A percentile compares a stretch with the other conserved stretches of the same genome.
Evolutionary conservation across 2,888 invertebrate species (phyloP).

Genomic region (Nowickia ferox): DNA sequence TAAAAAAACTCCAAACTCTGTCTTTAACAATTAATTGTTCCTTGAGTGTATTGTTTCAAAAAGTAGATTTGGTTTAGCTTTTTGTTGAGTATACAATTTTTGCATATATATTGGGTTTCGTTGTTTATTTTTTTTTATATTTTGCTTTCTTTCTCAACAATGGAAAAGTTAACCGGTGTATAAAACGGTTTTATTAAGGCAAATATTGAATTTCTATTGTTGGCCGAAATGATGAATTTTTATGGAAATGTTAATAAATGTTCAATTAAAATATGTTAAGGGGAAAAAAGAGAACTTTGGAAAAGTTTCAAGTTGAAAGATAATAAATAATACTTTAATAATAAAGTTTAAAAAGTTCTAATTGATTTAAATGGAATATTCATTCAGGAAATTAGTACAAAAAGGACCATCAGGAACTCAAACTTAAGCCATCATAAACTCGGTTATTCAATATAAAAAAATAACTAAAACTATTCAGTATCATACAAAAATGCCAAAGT

Average conservation of each 20-base stretch:
- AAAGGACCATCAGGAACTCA: no score
- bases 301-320: constrained; percentile 3
- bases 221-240: constrained; percentile 15
- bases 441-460: no score
- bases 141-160: background rate
- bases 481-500: no score
- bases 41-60: constrained; percentile 30
- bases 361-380: no score
- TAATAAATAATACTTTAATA: no score
- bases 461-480: no score
- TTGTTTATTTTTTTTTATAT: constrained; percentile 28
- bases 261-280: constrained; percentile 12
- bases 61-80: background rate
- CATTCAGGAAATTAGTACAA: no score
- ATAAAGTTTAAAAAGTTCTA: no score
- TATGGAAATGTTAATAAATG: constrained; percentile 11
- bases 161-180: constrained; percentile 7
- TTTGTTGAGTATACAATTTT: constrained; percentile 38
- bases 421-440: no score
- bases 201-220: constrained; percentile 36
- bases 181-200: background rate
- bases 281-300: background rate
- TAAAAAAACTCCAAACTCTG: no score
- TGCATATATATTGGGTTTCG: constrained; percentile 48
- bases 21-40: background rate